Evolutionary conservation across 2,113 vertebrate genomes (phyloP).

Genomic region (Psittacara wagleri): DNA sequence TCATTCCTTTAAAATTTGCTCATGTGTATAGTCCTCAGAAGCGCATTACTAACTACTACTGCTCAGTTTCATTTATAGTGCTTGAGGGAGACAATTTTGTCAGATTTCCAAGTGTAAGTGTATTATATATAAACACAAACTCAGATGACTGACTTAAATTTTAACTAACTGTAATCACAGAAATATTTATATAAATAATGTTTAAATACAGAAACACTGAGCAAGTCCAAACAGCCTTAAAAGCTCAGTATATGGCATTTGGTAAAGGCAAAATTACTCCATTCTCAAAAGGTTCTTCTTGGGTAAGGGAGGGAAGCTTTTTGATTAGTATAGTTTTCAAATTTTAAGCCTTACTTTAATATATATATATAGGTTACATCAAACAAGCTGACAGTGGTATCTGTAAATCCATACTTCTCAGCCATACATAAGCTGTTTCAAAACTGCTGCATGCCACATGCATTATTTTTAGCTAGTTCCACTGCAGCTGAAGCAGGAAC

Average conservation of each 20-base stretch:
- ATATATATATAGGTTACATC: background rate
- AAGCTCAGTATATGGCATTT: background rate
- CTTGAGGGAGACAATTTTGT: background rate
- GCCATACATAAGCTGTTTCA: background rate
- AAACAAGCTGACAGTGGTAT: background rate
- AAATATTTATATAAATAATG: background rate
- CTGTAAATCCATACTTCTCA: background rate
- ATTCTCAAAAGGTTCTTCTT: background rate
- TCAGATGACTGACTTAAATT: background rate
- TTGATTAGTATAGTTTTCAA: background rate
- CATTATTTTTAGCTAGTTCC: background rate
- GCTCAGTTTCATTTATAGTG: background rate
- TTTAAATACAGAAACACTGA: conserved; percentile 26
- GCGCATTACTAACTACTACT: background rate
- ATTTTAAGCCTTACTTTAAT: background rate
- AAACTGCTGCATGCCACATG: background rate
- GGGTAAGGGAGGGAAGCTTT: background rate
- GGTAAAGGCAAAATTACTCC: background rate
- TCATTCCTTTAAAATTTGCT: background rate
- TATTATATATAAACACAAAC: background rate
- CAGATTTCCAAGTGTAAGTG: background rate
- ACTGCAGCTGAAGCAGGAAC: background rate
- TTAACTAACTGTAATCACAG: background rate
- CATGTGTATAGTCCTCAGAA: background rate
- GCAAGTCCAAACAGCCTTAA: background rate